Percentiles rank a stretch among this genome's conserved stretches.
phyloP scores from a whole-genome alignment of 1,140 invertebrate genomes.

The Micrasema longulum region DNA sequence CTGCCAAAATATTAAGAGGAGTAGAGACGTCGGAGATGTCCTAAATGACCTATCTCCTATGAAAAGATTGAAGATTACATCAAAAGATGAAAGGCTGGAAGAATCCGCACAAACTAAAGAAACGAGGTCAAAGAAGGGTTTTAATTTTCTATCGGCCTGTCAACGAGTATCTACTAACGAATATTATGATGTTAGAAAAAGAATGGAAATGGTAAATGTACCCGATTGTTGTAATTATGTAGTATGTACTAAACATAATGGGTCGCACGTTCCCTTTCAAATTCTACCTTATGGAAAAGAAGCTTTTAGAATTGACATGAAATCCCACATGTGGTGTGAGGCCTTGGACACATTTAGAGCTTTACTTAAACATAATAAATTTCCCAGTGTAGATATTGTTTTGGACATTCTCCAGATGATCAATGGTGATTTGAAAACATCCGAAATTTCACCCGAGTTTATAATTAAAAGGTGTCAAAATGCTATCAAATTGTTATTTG shows the following conservation, averaged over 20 bases:
- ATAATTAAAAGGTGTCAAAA: constrained; percentile 36
- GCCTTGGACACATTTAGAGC: constrained; percentile 20
- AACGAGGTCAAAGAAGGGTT: constrained; percentile 29
- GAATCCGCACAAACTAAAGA: not conserved
- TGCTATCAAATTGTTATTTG: constrained; percentile 17
- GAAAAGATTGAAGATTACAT: constrained; percentile 19
- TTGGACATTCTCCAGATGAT: constrained; percentile 23
- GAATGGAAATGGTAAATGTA: not conserved
- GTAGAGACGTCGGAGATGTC: constrained; percentile 3
- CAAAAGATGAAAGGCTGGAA: not conserved
- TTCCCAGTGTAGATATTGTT: constrained; percentile 12
- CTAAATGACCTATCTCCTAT: constrained; percentile 7
- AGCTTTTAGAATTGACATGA: constrained; percentile 26
- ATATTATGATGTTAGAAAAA: constrained; percentile 12
- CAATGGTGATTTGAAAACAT: not conserved
- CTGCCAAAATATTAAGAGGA: constrained; percentile 5
- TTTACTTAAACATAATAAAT: constrained; percentile 26
- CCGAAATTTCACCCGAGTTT: constrained; percentile 10
- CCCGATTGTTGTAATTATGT: constrained; percentile 7
- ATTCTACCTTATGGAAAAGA: constrained; percentile 27
- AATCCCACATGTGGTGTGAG: constrained; percentile 21
- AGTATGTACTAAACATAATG: constrained; percentile 13
- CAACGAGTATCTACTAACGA: constrained; percentile 15
- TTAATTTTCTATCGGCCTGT: constrained; percentile 19
- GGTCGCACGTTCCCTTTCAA: constrained; percentile 5